A percentile compares a stretch with the other conserved stretches of the same genome.
These are phyloP conservation scores for Protobothrops mucrosquamatus DNA, from an alignment of 2,113 vertebrate species.

Conservation along the genomic window DNA sequence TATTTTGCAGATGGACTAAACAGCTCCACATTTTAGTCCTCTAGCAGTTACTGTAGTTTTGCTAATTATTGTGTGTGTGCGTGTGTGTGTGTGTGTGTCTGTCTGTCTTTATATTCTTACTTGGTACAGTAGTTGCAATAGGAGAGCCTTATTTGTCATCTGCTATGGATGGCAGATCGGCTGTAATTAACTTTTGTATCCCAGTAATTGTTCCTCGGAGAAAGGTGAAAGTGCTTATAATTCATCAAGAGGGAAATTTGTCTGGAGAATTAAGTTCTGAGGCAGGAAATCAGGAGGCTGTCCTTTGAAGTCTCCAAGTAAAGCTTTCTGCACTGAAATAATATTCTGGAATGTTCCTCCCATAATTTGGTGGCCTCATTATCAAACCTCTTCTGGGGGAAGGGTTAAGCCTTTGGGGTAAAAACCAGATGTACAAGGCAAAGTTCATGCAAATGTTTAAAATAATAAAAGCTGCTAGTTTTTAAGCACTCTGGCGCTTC, in stretches of 20 bases:
- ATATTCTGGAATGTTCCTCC: background rate
- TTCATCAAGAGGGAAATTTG: background rate
- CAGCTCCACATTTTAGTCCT: background rate
- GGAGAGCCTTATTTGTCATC: conserved; percentile 21
- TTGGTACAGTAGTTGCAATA: background rate
- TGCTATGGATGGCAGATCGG: conserved; percentile 40
- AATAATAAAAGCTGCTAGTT: background rate
- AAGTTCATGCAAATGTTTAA: background rate
- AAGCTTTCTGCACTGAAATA: background rate
- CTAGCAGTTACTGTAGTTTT: background rate
- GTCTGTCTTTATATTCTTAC: background rate
- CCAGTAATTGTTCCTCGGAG: conserved; percentile 45
- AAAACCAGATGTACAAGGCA: background rate
- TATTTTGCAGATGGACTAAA: background rate
- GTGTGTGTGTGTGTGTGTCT: background rate
- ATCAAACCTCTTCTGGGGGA: background rate
- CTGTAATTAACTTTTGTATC: conserved; percentile 58
- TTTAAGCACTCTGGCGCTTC: background rate
- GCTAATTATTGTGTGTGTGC: background rate
- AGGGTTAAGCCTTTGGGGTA: background rate
- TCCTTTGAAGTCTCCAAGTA: background rate
- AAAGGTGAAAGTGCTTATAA: conserved; percentile 46
- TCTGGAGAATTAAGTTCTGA: background rate
- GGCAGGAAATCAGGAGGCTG: background rate
- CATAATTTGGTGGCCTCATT: background rate